Conservation (phyloP, 92 coral and sea anemone genomes). For the Pocillopora grandis region DNA sequence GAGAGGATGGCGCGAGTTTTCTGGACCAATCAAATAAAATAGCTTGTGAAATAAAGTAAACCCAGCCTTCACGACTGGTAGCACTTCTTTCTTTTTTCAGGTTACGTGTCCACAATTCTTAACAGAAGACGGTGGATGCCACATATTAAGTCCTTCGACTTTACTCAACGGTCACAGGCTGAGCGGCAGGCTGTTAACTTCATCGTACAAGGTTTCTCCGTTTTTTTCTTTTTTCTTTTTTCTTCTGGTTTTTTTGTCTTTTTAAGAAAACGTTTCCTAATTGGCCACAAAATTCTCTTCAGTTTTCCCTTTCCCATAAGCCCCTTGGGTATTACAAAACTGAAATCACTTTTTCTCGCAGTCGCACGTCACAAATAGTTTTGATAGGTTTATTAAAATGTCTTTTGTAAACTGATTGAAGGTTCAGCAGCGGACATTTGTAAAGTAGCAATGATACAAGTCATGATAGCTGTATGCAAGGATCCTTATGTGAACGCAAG, state of each 20-base stretch:
- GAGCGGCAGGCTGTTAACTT: conserved; percentile 97
- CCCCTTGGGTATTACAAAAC: too few relatives aligned
- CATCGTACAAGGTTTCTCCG: conserved; percentile 82
- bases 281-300: too few relatives aligned
- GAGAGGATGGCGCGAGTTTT: too few relatives aligned
- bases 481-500: conserved; percentile 60
- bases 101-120: conserved; percentile 74
- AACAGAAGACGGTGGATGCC: conserved; percentile 82
- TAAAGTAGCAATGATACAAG: conserved; percentile 84
- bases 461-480: conserved; percentile 59
- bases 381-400: neutral
- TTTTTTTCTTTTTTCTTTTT: neutral
- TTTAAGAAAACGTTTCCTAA: too few relatives aligned
- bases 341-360: neutral
- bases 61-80: too few relatives aligned
- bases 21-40: too few relatives aligned
- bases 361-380: neutral
- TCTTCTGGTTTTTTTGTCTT: too few relatives aligned
- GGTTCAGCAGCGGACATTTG: conserved; percentile 97
- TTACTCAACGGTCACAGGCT: conserved; percentile 75
- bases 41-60: too few relatives aligned
- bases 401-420: neutral
- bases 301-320: too few relatives aligned
- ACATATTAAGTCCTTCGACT: conserved; percentile 71
- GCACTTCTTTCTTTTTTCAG: conserved; percentile 26